These are phyloP conservation scores for Recurvirostra avosetta DNA, from an alignment of 2,113 vertebrate species.

Conservation along the genomic window DNA sequence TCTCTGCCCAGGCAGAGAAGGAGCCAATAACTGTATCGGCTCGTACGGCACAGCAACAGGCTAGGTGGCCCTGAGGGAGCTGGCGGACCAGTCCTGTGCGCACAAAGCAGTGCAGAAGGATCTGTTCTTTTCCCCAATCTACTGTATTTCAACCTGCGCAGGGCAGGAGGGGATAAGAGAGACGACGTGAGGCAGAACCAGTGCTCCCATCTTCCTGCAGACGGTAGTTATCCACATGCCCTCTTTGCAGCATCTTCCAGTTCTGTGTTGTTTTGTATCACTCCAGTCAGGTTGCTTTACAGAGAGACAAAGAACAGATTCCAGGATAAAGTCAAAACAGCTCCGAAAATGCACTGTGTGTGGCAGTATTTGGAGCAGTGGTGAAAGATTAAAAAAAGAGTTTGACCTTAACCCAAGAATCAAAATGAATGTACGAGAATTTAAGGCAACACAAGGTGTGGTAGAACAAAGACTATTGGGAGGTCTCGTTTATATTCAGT, in stretches of 20 bases:
- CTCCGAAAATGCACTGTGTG: background rate
- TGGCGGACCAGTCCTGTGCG: too few relatives aligned
- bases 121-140: background rate
- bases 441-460: background rate
- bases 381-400: background rate
- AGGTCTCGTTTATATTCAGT: slow-evolving; percentile 18
- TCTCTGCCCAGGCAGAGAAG: background rate
- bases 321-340: background rate
- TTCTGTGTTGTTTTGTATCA: background rate
- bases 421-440: background rate
- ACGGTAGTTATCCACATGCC: background rate
- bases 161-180: background rate
- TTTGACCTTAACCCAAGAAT: background rate
- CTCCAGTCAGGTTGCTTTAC: background rate
- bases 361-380: background rate
- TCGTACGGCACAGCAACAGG: background rate
- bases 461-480: background rate
- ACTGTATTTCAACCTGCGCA: rapidly evolving
- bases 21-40: background rate
- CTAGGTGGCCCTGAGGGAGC: background rate
- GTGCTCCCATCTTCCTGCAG: background rate
- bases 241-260: background rate
- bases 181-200: background rate
- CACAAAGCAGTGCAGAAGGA: background rate
- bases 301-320: background rate